Base-by-base conservation (phyloP, 2,797 vertebrate species). In the Echiichthys vipera region DNA sequence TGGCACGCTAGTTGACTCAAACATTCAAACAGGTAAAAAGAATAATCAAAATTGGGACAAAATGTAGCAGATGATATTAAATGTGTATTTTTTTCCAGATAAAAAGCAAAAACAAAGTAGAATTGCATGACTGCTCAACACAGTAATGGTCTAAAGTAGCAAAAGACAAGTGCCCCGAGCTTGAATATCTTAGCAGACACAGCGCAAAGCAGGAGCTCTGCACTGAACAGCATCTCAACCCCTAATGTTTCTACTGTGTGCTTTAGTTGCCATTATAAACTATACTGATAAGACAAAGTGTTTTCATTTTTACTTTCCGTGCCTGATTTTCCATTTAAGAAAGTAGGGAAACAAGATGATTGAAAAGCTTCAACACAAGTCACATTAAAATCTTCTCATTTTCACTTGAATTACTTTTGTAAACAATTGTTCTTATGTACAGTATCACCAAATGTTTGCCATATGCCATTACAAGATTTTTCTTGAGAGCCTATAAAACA, bases 111-210 rank as follows among this genome's bases (percentile, higher is more conserved):
- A 56, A 45, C 7, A 57, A 68, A 46, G 27, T 32, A 50, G 34
- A 62, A 47, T 4, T 50, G 40, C 53, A 56, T 42, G 46, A 71
- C 47, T 46, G 62, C 46, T 79, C 13, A 30, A 74, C 59, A 83
- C 53, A 78, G 34, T 79, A 76, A 61, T 20, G 32, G 29, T 70
- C 32, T 75, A 32, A 84, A 78, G 65, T 32, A 40, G 66, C 40
- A 68, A 56, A 78, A 67, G 62, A 68, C 37, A 81, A 81, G 55
- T 40, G 62, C 72, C 69, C n/a, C 32, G 2, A 80, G 77, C 71
- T 66, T 66, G 65, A 80, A 80, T 73, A 77, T 67, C 18, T 84
- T 43, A 71, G 54, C 65, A 63, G 39, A 78, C 11, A 15, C 40
- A 47, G 64, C 56, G 55, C 40, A 78, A 73, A 77, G 39, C 51